Base-by-base conservation (phyloP, 35 echinoderm and acorn worm genomes). In the Hemicentrotus pulcherrimus region DNA sequence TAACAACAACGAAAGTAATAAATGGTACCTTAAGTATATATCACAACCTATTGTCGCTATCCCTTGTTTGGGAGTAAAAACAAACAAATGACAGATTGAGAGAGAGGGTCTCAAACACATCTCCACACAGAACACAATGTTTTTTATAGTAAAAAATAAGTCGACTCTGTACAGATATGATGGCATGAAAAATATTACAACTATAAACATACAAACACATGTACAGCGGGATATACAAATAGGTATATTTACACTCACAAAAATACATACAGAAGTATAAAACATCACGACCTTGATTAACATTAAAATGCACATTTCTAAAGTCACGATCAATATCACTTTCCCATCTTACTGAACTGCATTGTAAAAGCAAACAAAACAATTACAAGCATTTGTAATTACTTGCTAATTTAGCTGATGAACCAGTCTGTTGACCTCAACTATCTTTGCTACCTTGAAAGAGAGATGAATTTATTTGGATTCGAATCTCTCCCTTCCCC, bases 221-320 rank as follows among this genome's bases (percentile, higher is more conserved):
- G 19, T 78, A 78, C 65, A 78, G n/a, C 65, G n/a, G n/a, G 65
- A 78, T 78, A 78, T 78, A 78, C 65, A 78, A n/a, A 71, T 28
- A 8, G 65, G 24, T 78, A 78, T 78, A 78, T 78, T 78, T 78
- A 78, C 65, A 78, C 65, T 22, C 65, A n/a, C 22, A 78, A 22
- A 78, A 78, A 78, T 78, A 78, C 65, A 78, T 78, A n/a, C 24
- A 59, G 52, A 28, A 78, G 65, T 78, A 78, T 78, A 78, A 78
- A 78, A 78, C 65, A 78, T n/a, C 28, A 78, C 28, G 19, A 78
- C 22, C 22, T 28, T 28, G 6, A n/a, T 78, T 78, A n/a, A 6
- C 28, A 28, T 71, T 28, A 28, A 7, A 28, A 78, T 78, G 65
- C 19, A 78, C 65, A 78, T 78, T 78, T 78, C 6, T 78, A 2